These are phyloP conservation scores for Oreochromis tanganicae DNA, from an alignment of 2,113 vertebrate species.

Conservation along the genomic window DNA sequence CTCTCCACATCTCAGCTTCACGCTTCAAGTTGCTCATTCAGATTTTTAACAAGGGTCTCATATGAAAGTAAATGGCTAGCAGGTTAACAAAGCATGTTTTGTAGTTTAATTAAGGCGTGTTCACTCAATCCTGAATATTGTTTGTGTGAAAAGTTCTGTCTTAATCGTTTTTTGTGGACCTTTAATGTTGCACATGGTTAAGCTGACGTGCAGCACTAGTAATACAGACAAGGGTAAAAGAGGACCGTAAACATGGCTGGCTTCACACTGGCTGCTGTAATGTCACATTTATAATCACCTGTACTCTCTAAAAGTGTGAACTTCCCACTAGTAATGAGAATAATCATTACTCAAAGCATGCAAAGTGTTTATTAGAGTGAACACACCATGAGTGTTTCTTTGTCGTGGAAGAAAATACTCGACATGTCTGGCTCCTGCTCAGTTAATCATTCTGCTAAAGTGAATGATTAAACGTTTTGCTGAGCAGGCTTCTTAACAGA, in stretches of 20 bases:
- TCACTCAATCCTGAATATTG: conserved; percentile 18
- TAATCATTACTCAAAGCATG: background rate
- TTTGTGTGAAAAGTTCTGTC: background rate
- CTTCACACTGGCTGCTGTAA: background rate
- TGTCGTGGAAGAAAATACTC: background rate
- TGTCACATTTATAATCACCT: background rate
- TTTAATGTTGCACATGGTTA: background rate
- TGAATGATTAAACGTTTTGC: background rate
- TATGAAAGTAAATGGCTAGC: background rate
- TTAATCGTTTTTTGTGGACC: background rate
- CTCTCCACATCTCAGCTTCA: background rate
- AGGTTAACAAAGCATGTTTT: conserved; percentile 1
- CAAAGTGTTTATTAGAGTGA: conserved; percentile 12
- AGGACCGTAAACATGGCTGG: background rate
- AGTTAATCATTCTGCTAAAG: background rate
- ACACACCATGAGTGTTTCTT: background rate
- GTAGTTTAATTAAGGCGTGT: background rate
- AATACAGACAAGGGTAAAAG: background rate
- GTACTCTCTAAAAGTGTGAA: background rate
- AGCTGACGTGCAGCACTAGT: background rate
- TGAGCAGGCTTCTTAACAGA: background rate
- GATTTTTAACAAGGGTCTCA: background rate
- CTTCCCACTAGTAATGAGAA: background rate
- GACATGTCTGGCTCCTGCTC: conserved; percentile 5
- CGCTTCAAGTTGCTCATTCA: background rate